Evolutionary conservation across 2,113 vertebrate genomes (phyloP).

Genomic region (Nannobrachium achirus): DNA sequence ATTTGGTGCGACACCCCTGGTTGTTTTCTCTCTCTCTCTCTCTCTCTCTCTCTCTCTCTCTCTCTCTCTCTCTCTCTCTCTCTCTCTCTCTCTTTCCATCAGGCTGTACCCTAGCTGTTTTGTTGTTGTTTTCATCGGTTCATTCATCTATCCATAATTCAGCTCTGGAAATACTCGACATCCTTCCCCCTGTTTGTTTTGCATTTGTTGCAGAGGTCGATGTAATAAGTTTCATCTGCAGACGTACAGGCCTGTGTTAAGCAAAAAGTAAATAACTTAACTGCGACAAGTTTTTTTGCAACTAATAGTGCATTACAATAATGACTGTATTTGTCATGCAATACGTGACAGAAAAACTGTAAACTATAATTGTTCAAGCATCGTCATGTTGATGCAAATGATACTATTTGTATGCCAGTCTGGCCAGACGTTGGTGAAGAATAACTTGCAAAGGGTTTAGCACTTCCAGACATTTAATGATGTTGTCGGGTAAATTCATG

Average conservation of each 20-base stretch:
- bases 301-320: no score
- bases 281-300: background rate
- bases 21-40: no score
- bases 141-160: constrained; percentile 68
- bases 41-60: constrained; percentile 31
- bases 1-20: no score
- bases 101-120: constrained; percentile 56
- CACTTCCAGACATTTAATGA: no score
- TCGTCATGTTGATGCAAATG: no score
- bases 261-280: background rate
- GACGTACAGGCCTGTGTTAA: background rate
- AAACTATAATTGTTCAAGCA: no score
- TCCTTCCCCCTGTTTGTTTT: constrained; percentile 51
- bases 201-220: constrained; percentile 45
- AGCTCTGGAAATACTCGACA: constrained; percentile 45
- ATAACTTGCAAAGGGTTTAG: no score
- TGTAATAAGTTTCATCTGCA: constrained; percentile 42
- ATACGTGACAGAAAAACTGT: no score
- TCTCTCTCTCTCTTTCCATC: constrained; percentile 61
- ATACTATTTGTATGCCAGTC: no score
- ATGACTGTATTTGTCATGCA: no score
- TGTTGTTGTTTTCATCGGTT: constrained; percentile 74
- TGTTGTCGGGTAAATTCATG: no score
- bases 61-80: constrained; percentile 27
- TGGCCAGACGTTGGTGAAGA: no score